These are phyloP conservation scores for Harpagoxenus sublaevis DNA, from an alignment of 2,888 invertebrate genomes.

Conservation along the genomic window DNA sequence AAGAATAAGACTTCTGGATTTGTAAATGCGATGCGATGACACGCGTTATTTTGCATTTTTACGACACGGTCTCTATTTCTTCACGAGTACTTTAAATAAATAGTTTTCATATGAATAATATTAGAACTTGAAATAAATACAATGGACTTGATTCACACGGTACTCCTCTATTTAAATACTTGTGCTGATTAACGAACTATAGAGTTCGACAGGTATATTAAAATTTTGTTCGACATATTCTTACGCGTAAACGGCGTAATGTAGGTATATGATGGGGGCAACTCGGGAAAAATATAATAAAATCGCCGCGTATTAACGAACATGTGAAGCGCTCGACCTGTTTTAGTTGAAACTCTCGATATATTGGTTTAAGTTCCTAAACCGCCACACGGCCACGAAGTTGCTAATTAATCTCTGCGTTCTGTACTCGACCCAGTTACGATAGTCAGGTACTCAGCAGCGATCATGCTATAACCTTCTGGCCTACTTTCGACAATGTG, in stretches of 20 bases:
- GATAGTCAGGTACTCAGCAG: conserved; percentile 19
- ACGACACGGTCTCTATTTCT: background rate
- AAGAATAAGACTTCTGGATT: background rate
- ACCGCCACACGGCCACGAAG: background rate
- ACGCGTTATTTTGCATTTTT: background rate
- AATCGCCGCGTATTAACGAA: background rate
- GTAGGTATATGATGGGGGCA: background rate
- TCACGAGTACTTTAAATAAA: background rate
- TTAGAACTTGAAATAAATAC: background rate
- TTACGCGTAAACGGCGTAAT: background rate
- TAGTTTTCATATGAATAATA: background rate
- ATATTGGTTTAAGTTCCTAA: conserved; percentile 39
- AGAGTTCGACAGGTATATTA: background rate
- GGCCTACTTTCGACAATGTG: conserved; percentile 26
- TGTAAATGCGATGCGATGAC: background rate
- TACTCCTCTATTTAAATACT: background rate
- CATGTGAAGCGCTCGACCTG: background rate
- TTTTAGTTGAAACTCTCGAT: conserved; percentile 18
- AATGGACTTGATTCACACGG: background rate
- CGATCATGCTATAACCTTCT: conserved; percentile 23
- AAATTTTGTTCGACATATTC: background rate
- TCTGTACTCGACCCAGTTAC: conserved; percentile 22
- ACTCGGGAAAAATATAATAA: background rate
- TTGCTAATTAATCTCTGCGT: conserved; percentile 30
- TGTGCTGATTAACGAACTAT: background rate